Percentiles rank a stretch among this genome's conserved stretches.
phyloP scores from a whole-genome alignment of 2,113 vertebrate genomes.

The Chiloscyllium plagiosum region DNA sequence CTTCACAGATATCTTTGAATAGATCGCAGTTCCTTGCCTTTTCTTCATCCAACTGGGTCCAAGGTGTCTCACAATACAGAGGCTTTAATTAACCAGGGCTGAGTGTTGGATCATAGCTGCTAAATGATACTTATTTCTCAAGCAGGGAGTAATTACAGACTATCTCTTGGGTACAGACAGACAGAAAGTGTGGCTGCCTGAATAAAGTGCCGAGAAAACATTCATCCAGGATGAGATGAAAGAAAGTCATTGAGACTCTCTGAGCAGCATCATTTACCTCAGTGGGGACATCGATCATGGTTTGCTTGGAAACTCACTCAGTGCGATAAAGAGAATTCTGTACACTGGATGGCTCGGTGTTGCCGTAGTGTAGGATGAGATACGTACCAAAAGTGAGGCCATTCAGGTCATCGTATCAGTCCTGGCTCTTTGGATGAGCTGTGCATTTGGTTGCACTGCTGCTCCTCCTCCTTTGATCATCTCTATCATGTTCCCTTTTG shows the following conservation, averaged over 20 bases:
- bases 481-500: not conserved
- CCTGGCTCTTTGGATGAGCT: not conserved
- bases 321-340: not conserved
- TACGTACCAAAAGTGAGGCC: not conserved
- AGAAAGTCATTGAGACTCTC: not conserved
- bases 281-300: not conserved
- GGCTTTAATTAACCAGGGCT: not conserved
- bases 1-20: not conserved
- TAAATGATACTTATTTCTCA: no score
- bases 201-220: not conserved
- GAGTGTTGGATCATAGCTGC: not conserved
- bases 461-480: not conserved
- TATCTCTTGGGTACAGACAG: no score
- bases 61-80: not conserved
- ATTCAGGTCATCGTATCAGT: not conserved
- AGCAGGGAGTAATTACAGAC: no score
- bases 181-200: not conserved
- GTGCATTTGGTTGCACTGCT: not conserved
- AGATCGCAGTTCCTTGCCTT: not conserved
- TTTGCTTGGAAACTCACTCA: not conserved
- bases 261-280: not conserved
- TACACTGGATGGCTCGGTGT: not conserved
- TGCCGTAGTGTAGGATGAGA: not conserved
- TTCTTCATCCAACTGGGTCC: not conserved
- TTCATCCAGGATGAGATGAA: not conserved